Percentiles rank a stretch among this genome's conserved stretches.
Evolutionary conservation across 30 jellyfish, hydroid and myxozoan genomes (phyloP).

Genomic region (Turritopsis dohrnii): DNA sequence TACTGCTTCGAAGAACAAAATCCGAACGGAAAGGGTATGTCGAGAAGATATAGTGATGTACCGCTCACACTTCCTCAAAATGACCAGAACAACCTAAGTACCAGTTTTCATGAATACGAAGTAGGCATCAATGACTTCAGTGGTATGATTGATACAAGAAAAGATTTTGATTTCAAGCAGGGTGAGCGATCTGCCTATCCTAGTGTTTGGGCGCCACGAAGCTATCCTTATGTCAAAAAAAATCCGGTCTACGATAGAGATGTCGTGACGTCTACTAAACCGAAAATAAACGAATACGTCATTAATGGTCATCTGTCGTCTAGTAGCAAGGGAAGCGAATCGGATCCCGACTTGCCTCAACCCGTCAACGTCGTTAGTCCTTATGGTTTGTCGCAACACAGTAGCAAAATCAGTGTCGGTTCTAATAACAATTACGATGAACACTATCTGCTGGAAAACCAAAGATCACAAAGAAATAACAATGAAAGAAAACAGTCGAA

Average conservation of each 20-base stretch:
- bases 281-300: background rate
- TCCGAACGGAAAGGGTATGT: background rate
- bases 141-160: background rate
- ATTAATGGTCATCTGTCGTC: background rate
- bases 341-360: background rate
- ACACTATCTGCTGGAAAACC: background rate
- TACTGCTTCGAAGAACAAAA: slow-evolving; percentile 17
- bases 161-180: background rate
- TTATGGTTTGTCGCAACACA: background rate
- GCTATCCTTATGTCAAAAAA: slow-evolving; percentile 28
- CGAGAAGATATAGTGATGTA: slow-evolving; percentile 22
- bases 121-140: background rate
- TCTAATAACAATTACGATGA: background rate
- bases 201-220: slow-evolving; percentile 26
- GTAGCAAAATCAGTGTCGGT: background rate
- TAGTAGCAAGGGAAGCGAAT: background rate
- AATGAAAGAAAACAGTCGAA: background rate
- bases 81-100: background rate
- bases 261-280: background rate
- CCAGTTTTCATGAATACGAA: background rate
- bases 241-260: background rate
- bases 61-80: background rate
- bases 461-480: background rate
- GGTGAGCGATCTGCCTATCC: background rate
- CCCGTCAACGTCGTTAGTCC: background rate